A percentile compares a stretch with the other conserved stretches of the same genome.
Evolutionary conservation across 1,140 invertebrate genomes (phyloP).

Genomic region (Oryzaephilus surinamensis): DNA sequence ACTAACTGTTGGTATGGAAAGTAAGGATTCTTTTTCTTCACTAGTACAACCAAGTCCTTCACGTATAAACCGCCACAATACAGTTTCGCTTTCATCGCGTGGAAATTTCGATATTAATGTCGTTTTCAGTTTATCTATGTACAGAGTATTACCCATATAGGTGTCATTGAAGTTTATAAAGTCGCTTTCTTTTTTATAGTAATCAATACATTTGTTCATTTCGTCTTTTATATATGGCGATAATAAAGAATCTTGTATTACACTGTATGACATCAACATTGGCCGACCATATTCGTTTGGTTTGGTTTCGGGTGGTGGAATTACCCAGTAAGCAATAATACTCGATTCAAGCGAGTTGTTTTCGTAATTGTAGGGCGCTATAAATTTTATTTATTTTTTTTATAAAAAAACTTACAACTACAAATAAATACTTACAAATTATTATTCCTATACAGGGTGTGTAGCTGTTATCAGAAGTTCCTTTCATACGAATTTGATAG

Average conservation of each 20-base stretch:
- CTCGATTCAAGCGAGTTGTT: constrained; percentile 66
- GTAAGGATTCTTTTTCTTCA: constrained; percentile 43
- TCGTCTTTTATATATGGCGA: constrained; percentile 74
- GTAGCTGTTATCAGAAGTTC: constrained; percentile 77
- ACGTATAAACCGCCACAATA: constrained; percentile 50
- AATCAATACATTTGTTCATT: constrained; percentile 77
- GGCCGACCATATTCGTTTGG: constrained; percentile 85
- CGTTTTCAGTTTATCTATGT: constrained; percentile 67
- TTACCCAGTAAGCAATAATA: constrained; percentile 85
- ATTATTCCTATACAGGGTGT: constrained; percentile 89
- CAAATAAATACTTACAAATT: constrained; percentile 56
- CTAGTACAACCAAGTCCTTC: constrained; percentile 44
- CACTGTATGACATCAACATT: constrained; percentile 76
- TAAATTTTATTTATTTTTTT: constrained; percentile 28
- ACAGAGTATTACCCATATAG: constrained; percentile 62
- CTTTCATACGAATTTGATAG: constrained; percentile 91
- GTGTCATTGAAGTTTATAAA: constrained; percentile 66
- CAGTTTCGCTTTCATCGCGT: constrained; percentile 50
- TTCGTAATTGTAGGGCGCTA: constrained; percentile 79
- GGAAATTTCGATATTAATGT: constrained; percentile 55
- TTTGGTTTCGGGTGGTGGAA: constrained; percentile 83
- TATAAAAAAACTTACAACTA: constrained; percentile 1
- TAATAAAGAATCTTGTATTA: constrained; percentile 71
- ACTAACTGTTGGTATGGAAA: constrained; percentile 43
- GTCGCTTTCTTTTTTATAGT: constrained; percentile 69